A percentile compares a stretch with the other conserved stretches of the same genome.
Conservation (phyloP, 2,113 vertebrate genomes). For the Hyperopisus bebe region DNA sequence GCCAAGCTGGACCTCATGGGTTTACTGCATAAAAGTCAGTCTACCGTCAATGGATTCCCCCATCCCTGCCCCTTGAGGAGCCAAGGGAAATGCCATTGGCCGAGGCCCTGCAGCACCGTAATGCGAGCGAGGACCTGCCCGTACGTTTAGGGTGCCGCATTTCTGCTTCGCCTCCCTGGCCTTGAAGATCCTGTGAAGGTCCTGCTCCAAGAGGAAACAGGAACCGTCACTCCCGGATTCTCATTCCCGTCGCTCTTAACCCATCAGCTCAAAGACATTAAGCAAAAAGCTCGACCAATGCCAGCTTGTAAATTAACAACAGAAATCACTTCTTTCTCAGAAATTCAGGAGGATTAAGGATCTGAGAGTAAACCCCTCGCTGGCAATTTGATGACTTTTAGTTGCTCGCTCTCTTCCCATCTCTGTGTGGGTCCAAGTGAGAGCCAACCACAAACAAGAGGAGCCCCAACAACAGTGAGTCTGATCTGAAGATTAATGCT, state of each 20-base stretch:
- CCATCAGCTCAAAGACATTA: neutral
- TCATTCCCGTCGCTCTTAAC: neutral
- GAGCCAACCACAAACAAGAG: neutral
- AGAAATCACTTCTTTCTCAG: neutral
- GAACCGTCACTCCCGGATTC: neutral
- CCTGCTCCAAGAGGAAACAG: neutral
- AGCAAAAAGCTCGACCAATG: neutral
- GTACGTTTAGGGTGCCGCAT: neutral
- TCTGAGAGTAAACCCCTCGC: neutral
- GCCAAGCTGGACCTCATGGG: neutral
- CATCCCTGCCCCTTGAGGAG: neutral
- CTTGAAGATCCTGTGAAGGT: neutral
- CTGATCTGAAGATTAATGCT: slow-evolving; percentile 17
- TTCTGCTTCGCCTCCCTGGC: neutral
- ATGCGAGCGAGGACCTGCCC: neutral
- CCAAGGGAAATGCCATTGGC: neutral
- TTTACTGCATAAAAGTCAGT: neutral
- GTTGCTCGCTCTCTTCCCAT: neutral
- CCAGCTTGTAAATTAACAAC: neutral
- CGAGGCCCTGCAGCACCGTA: neutral
- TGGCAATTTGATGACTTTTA: neutral
- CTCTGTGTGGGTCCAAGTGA: neutral
- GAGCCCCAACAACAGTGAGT: neutral
- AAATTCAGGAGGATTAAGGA: neutral
- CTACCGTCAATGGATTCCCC: neutral